Percentiles rank a stretch among this genome's conserved stretches.
Evolutionary conservation across 2,888 invertebrate genomes (phyloP).

Genomic region (Parochlus steinenii): DNA sequence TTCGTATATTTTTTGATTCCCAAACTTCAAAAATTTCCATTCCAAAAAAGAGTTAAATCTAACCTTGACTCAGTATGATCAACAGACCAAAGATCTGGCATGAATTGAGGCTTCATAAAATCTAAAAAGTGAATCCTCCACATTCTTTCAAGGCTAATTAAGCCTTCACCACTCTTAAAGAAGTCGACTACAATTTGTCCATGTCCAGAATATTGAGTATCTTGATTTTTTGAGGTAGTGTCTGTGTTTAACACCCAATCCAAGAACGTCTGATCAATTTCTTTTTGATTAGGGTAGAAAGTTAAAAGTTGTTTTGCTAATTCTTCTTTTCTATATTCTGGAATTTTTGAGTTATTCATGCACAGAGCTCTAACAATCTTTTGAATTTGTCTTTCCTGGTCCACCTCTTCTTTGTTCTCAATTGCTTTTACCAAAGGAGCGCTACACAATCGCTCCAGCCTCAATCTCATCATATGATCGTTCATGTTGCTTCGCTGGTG

Average conservation of each 20-base stretch:
- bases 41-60: slow-evolving; percentile 14
- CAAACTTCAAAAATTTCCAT: neutral
- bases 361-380: slow-evolving; percentile 43
- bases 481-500: slow-evolving; percentile 50
- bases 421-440: slow-evolving; percentile 40
- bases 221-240: neutral
- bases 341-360: slow-evolving; percentile 32
- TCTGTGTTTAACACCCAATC: slow-evolving; percentile 22
- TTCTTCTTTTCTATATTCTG: slow-evolving; percentile 31
- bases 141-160: slow-evolving; percentile 48
- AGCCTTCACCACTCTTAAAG: slow-evolving; percentile 34
- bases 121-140: slow-evolving; percentile 64
- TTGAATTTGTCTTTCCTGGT: slow-evolving; percentile 32
- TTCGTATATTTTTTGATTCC: neutral
- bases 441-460: slow-evolving; percentile 39
- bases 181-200: slow-evolving; percentile 42
- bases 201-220: slow-evolving; percentile 34
- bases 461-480: slow-evolving; percentile 41
- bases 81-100: slow-evolving; percentile 63
- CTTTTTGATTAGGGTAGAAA: slow-evolving; percentile 31
- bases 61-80: slow-evolving; percentile 50
- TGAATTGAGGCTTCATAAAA: slow-evolving; percentile 49
- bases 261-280: slow-evolving; percentile 35
- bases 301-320: slow-evolving; percentile 33
- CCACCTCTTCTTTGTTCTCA: slow-evolving; percentile 27